phyloP scores from a whole-genome alignment of 1,140 invertebrate genomes.

The Holcopasites calliopsidis region DNA sequence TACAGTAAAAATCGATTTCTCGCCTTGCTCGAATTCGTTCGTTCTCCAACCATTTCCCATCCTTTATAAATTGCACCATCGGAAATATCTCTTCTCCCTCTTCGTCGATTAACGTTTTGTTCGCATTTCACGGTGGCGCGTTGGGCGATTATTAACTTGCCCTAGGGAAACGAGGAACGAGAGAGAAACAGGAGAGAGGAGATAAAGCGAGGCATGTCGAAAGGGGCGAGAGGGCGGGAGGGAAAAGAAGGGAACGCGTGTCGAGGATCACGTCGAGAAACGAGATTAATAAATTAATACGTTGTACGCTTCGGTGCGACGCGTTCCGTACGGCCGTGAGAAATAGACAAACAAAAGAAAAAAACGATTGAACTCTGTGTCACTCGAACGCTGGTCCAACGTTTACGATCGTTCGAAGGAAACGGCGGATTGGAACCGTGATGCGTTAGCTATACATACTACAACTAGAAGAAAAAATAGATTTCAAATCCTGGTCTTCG shows the following conservation, averaged over 20 bases:
- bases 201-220: background rate
- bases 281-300: constrained; percentile 19
- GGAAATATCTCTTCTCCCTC: background rate
- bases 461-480: background rate
- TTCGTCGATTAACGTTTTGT: background rate
- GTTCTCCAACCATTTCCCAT: background rate
- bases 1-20: constrained; percentile 21
- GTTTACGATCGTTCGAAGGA: background rate
- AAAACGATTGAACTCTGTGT: background rate
- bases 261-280: background rate
- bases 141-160: background rate
- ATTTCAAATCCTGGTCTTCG: background rate
- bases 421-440: background rate
- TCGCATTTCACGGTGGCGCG: background rate
- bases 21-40: background rate
- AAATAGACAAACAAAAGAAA: background rate
- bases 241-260: background rate
- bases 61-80: background rate
- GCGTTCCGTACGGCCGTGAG: background rate
- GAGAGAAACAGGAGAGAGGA: too few relatives aligned
- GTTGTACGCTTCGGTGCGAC: constrained; percentile 24
- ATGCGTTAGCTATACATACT: background rate
- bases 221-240: background rate
- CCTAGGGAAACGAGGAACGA: background rate
- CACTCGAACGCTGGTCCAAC: background rate